Evolutionary conservation across 2,113 vertebrate species (phyloP), one percentile per base, ranked within the genome.

Genomic region (Calidris pugnax): DNA sequence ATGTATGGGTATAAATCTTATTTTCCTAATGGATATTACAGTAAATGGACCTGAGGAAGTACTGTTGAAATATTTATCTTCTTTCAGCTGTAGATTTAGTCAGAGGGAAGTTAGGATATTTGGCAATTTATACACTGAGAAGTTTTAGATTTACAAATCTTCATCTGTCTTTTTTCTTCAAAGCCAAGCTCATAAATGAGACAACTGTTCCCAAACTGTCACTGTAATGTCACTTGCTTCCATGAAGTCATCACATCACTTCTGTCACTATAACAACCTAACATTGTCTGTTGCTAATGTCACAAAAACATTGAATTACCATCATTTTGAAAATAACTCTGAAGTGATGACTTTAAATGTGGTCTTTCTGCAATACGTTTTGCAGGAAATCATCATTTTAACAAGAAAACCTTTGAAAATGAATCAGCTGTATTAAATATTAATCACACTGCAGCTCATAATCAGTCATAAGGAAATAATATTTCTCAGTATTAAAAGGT

Each of bases 161-260:
- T 90, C 37, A 47, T 77, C 48, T 64, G 48, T 53, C 35, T 92
- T 79, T 83, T 81, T 88, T 81, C 60, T 91, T 93, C 60, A 89
- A 92, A 94, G 56, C 24, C 76, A 91, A 84, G n/a, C 30, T 86
- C 28, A 30, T 64, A 86, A 94, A 80, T 62, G 84, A 91, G 86
- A 43, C 37, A 78, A 41, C 24, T 84, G 60, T 72, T 95, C 86
- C 84, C 80, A 87, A 97, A 84, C 60, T 92, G 84, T 89, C 84
- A 93, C 51, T 1, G 3, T 47, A 84, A 78, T 78, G 84, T 85
- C 83, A 68, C n/a, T 89, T 2, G 4, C 56, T 81, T 91, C 76
- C 60, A 50, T 8, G 1, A 92, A 92, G 89, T 87, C 91, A 92
- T 63, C 72, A 24, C 64, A 78, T 68, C 55, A 39, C 26, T 92